Evolutionary conservation across 2,113 vertebrate species (phyloP).

Genomic region (Raja brachyura): DNA sequence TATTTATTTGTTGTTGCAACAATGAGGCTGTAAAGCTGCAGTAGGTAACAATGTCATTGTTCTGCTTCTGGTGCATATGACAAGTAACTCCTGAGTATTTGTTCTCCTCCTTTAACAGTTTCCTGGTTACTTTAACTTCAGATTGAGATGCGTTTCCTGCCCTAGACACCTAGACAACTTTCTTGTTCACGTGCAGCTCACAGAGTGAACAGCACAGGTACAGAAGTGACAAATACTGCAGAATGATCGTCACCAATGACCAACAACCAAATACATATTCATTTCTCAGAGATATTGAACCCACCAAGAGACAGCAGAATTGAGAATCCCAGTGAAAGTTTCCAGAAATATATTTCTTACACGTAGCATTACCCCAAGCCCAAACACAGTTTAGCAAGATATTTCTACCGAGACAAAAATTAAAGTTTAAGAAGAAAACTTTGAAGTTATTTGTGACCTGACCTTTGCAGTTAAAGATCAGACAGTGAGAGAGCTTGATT

Average conservation of each 20-base stretch:
- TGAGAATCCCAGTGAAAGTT: not conserved
- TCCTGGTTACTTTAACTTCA: no score
- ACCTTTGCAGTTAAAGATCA: not conserved
- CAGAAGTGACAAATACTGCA: no score
- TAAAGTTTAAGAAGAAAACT: not conserved
- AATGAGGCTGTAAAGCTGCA: no score
- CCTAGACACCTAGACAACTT: no score
- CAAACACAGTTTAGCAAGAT: not conserved
- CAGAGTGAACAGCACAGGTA: no score
- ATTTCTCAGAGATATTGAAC: not conserved
- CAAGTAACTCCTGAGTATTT: not conserved
- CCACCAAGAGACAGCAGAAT: not conserved
- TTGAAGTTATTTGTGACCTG: conserved; percentile 15
- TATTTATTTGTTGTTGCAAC: no score
- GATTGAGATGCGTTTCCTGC: no score
- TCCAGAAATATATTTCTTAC: no score
- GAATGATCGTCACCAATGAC: not conserved
- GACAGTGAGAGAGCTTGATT: not conserved
- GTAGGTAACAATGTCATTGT: no score
- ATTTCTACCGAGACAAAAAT: not conserved
- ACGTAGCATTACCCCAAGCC: not conserved
- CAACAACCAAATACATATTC: not conserved
- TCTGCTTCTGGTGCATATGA: no score
- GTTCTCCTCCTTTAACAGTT: no score
- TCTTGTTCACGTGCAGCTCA: no score